Evolutionary conservation across 2,797 vertebrate genomes (phyloP).

Genomic region (Sandelia bainsii): DNA sequence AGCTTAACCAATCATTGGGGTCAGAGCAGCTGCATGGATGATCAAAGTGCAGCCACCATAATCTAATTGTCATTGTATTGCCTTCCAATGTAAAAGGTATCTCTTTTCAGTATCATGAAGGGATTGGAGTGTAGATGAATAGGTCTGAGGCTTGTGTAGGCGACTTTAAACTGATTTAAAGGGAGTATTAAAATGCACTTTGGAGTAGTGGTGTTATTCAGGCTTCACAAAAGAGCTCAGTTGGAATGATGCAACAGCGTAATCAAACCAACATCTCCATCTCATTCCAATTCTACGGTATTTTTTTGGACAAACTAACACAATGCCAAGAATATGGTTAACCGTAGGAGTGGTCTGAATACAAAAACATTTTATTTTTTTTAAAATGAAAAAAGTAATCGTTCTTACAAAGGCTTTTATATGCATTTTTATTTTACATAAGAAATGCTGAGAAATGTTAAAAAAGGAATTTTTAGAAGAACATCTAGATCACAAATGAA

Average conservation of each 20-base stretch:
- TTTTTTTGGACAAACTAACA: slow-evolving; percentile 45
- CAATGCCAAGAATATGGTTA: slow-evolving; percentile 41
- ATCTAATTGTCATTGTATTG: slow-evolving; percentile 88
- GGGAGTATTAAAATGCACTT: slow-evolving; percentile 83
- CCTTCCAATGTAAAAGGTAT: slow-evolving; percentile 82
- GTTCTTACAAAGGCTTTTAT: not conserved
- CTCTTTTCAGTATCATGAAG: slow-evolving; percentile 80
- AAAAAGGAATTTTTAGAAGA: not conserved
- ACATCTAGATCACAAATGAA: not conserved
- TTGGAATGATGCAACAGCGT: slow-evolving; percentile 59
- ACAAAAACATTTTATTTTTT: too few relatives aligned
- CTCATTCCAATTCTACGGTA: slow-evolving; percentile 51
- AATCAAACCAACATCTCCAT: slow-evolving; percentile 71
- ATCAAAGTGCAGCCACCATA: slow-evolving; percentile 83
- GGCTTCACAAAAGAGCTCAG: slow-evolving; percentile 72
- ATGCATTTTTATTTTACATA: not conserved
- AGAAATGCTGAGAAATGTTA: not conserved
- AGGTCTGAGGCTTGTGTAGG: slow-evolving; percentile 71
- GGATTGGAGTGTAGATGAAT: slow-evolving; percentile 81
- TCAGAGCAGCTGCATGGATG: slow-evolving; percentile 79
- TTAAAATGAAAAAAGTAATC: too few relatives aligned
- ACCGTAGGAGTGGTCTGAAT: slow-evolving; percentile 11
- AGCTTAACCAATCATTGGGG: slow-evolving; percentile 80
- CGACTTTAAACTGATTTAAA: slow-evolving; percentile 84
- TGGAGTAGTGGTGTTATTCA: slow-evolving; percentile 78